A percentile compares a stretch with the other conserved stretches of the same genome.
phyloP scores from a whole-genome alignment of 2,113 vertebrate species.

The Lipophrys pholis region DNA sequence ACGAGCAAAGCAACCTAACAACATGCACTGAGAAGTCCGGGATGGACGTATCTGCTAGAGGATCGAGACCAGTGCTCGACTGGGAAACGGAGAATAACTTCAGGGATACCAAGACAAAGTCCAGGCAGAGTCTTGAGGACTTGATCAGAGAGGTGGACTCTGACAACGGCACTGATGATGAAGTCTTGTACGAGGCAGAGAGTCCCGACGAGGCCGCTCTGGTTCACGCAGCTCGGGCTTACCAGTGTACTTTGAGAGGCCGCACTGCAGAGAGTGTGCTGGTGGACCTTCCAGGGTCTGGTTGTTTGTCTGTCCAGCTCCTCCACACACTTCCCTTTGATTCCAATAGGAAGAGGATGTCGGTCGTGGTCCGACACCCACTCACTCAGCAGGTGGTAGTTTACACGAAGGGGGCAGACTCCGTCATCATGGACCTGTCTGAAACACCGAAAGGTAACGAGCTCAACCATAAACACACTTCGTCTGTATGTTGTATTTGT shows the following conservation, averaged over 20 bases:
- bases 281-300: conserved; percentile 87
- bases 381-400: conserved; percentile 89
- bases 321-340: conserved; percentile 94
- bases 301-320: conserved; percentile 86
- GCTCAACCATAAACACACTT: too few species aligned
- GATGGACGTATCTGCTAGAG: neutral
- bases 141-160: conserved; percentile 74
- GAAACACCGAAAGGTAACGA: conserved; percentile 72
- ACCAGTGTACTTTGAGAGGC: conserved; percentile 88
- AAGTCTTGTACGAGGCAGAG: conserved; percentile 91
- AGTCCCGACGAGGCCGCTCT: conserved; percentile 94
- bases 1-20: conserved; percentile 7
- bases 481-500: neutral
- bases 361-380: conserved; percentile 92
- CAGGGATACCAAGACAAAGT: neutral
- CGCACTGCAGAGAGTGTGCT: conserved; percentile 87
- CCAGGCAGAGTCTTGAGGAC: conserved; percentile 1
- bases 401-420: conserved; percentile 95
- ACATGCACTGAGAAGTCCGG: neutral
- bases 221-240: conserved; percentile 90
- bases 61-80: conserved; percentile 23
- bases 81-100: neutral
- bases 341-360: conserved; percentile 93
- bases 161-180: conserved; percentile 83
- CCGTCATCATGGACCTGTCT: conserved; percentile 88